Percentiles rank a stretch among this genome's conserved stretches.
Evolutionary conservation across 1,140 invertebrate species (phyloP).

Genomic region (Musca vetustissima): DNA sequence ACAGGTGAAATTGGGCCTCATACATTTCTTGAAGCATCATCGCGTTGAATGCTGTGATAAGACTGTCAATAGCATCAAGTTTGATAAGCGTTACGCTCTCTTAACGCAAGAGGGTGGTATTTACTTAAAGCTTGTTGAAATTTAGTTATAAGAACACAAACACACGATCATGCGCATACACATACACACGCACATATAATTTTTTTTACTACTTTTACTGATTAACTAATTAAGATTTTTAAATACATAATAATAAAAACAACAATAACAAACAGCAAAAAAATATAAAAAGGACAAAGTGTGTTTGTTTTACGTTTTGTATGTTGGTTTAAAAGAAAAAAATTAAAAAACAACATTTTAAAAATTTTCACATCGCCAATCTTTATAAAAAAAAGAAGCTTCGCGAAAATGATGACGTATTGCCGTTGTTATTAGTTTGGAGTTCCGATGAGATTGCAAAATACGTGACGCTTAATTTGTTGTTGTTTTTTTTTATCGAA

Average conservation of each 20-base stretch:
- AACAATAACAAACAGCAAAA: background rate
- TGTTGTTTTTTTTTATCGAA: too few species aligned
- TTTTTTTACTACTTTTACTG: background rate
- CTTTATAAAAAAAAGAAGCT: too few species aligned
- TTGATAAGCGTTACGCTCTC: conserved; percentile 45
- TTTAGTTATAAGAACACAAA: conserved; percentile 22
- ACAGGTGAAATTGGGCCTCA: conserved; percentile 58
- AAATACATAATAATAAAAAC: background rate
- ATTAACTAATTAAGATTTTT: background rate
- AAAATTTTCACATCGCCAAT: too few species aligned
- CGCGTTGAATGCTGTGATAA: conserved; percentile 49
- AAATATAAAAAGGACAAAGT: background rate
- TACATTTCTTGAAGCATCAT: conserved; percentile 45
- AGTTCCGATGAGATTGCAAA: background rate
- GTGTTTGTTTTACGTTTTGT: too few species aligned
- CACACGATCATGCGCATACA: too few species aligned
- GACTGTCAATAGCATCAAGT: conserved; percentile 43
- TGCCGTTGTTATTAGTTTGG: background rate
- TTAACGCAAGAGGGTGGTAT: conserved; percentile 47
- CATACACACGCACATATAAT: background rate
- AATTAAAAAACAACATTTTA: too few species aligned
- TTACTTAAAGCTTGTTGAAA: conserved; percentile 48
- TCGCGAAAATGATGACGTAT: too few species aligned
- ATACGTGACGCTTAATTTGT: background rate
- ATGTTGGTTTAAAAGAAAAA: too few species aligned